These are phyloP conservation scores for Fistularia tabacaria DNA, from an alignment of 2,797 vertebrate species.

Conservation along the genomic window DNA sequence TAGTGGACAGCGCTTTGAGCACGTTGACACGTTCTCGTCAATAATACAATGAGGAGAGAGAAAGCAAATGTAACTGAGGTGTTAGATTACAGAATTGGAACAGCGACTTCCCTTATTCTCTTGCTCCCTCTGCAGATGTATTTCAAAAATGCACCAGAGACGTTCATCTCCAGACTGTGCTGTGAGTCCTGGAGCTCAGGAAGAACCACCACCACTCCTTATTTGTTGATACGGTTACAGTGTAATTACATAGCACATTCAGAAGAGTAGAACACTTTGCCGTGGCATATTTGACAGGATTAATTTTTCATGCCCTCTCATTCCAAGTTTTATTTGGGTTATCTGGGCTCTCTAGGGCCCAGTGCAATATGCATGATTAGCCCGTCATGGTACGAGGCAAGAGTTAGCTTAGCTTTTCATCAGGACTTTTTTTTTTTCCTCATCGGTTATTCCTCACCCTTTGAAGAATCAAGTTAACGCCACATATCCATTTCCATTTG, in stretches of 20 bases:
- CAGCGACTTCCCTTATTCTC: conserved; percentile 42
- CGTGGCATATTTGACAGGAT: conserved; percentile 6
- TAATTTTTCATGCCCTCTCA: conserved; percentile 17
- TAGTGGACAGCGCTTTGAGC: no score
- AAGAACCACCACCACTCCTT: no score
- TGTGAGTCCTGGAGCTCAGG: no score
- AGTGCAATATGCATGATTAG: conserved; percentile 48
- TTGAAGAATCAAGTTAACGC: conserved; percentile 23
- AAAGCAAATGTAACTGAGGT: no score
- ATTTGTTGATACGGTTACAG: no score
- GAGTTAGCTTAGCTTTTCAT: conserved; percentile 25
- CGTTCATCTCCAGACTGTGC: background rate
- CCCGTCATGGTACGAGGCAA: conserved; percentile 31
- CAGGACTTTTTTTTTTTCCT: background rate
- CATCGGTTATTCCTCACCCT: background rate
- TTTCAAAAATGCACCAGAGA: conserved; percentile 42
- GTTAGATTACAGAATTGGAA: no score
- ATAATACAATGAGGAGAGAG: no score
- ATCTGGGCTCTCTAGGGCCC: conserved; percentile 34
- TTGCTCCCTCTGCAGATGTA: conserved; percentile 69
- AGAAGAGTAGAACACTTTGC: background rate
- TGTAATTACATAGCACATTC: no score
- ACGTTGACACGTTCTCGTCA: no score
- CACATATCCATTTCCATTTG: conserved; percentile 32
- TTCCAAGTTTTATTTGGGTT: conserved; percentile 46